A percentile compares a stretch with the other conserved stretches of the same genome.
phyloP scores from a whole-genome alignment of 2,113 vertebrate genomes.

The Cryptotis parvus region DNA sequence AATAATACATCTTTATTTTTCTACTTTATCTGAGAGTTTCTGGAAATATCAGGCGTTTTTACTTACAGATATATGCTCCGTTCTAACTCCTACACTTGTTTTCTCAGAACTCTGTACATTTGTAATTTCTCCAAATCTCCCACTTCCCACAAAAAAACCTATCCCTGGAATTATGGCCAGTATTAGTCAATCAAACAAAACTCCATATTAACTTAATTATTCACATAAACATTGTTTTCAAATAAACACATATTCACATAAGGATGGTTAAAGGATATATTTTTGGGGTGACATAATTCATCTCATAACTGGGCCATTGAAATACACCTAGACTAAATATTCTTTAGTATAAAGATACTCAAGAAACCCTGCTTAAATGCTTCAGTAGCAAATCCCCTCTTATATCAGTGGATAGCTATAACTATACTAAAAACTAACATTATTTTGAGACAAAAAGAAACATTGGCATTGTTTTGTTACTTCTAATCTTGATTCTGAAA shows the following conservation, averaged over 20 bases:
- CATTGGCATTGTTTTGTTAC: too few species aligned
- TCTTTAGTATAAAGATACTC: neutral
- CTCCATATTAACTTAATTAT: neutral
- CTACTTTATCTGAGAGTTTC: neutral
- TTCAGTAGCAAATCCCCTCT: neutral
- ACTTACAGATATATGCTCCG: neutral
- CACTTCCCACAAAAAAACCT: neutral
- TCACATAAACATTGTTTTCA: constrained; percentile 6
- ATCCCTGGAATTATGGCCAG: neutral
- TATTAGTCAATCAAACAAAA: neutral
- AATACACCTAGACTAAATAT: neutral
- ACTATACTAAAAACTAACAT: neutral
- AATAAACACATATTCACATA: neutral
- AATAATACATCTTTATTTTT: neutral
- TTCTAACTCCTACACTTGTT: neutral
- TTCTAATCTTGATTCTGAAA: too few species aligned
- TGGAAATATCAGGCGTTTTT: neutral
- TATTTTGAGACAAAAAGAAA: too few species aligned
- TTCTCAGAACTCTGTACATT: neutral
- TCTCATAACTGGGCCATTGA: neutral
- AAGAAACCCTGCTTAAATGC: neutral
- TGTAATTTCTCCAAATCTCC: neutral
- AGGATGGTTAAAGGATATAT: neutral
- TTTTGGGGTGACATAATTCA: neutral
- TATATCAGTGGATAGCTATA: neutral